Evolutionary conservation across 2,113 vertebrate species (phyloP).

Genomic region (Nesogale talazaci): DNA sequence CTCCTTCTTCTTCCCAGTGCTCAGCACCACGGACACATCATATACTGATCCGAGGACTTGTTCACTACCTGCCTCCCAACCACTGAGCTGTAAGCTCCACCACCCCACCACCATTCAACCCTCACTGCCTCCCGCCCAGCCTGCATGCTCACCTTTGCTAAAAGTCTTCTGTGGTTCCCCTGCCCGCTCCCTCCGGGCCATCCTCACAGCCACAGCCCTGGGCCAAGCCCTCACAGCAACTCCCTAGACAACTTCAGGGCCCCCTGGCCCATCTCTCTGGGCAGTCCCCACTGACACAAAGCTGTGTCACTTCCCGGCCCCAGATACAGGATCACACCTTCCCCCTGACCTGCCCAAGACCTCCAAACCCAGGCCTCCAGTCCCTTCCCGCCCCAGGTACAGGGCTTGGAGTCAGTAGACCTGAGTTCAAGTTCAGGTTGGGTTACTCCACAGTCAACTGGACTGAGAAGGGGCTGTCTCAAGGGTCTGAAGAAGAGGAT

Average conservation of each 20-base stretch:
- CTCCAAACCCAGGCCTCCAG: not conserved
- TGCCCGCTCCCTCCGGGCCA: not conserved
- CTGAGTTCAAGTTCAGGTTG: not conserved
- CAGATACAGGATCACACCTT: not conserved
- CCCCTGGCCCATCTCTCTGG: not conserved
- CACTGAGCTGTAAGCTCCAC: not conserved
- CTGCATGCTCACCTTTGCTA: not conserved
- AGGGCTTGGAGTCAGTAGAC: not conserved
- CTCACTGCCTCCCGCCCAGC: too few species aligned
- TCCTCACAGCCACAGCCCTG: too few species aligned
- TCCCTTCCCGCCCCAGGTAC: too few species aligned
- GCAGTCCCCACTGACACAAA: not conserved
- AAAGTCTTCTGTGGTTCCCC: not conserved
- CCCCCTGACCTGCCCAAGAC: not conserved
- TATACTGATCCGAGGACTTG: not conserved
- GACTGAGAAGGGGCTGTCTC: not conserved
- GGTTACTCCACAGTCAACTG: too few species aligned
- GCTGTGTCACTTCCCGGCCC: not conserved
- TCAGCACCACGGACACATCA: not conserved
- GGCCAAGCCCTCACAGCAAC: not conserved
- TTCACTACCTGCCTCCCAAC: not conserved
- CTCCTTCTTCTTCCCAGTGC: not conserved
- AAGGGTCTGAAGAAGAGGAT: not conserved
- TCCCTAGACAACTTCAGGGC: not conserved
- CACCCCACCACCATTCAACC: not conserved